phyloP scores from a whole-genome alignment of 2,888 invertebrate genomes.

The Nephrotoma guestfalica region DNA sequence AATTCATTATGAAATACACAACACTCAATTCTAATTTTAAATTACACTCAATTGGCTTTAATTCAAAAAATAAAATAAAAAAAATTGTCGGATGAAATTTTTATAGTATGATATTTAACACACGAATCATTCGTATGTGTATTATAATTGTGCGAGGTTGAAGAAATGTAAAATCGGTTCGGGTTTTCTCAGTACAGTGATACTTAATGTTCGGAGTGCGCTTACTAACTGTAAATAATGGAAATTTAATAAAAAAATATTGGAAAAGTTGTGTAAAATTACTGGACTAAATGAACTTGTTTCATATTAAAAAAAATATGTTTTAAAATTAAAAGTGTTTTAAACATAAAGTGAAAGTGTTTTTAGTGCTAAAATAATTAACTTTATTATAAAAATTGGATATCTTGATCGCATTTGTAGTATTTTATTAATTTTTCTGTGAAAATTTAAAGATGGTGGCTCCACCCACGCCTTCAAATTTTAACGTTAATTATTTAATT shows the following conservation, averaged over 20 bases:
- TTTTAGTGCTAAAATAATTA: not conserved
- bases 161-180: not conserved
- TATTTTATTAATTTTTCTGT: not conserved
- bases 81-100: not conserved
- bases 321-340: not conserved
- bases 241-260: not conserved
- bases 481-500: not conserved
- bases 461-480: not conserved
- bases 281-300: not conserved
- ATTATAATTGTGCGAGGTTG: not conserved
- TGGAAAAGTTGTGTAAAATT: not conserved
- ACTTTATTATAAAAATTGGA: not conserved
- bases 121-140: not conserved
- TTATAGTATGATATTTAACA: not conserved
- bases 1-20: not conserved
- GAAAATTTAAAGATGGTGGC: not conserved
- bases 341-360: not conserved
- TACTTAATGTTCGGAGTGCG: not conserved
- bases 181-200: not conserved
- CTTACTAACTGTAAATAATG: not conserved
- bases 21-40: slow-evolving; percentile 11
- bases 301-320: not conserved
- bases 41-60: slow-evolving; percentile 15
- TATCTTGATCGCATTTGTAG: not conserved
- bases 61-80: slow-evolving; percentile 10